Evolutionary conservation across 2,113 vertebrate genomes (phyloP).

Genomic region (Callopanchax toddi): DNA sequence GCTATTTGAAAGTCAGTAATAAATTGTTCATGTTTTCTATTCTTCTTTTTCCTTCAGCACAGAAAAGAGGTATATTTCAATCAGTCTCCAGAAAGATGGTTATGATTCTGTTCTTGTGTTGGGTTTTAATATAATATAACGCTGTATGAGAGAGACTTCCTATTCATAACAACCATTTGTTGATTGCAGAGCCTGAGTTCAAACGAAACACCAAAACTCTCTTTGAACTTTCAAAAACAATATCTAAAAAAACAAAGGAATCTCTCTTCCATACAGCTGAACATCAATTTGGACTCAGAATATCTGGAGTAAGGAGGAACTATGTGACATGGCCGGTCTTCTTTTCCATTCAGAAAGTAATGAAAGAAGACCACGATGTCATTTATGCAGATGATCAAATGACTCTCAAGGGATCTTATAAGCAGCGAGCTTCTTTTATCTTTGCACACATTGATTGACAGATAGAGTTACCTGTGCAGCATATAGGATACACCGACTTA

Average conservation of each 20-base stretch:
- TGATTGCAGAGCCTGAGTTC: neutral
- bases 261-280: slow-evolving; percentile 78
- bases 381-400: slow-evolving; percentile 69
- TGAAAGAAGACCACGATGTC: slow-evolving; percentile 78
- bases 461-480: slow-evolving; percentile 55
- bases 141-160: slow-evolving; percentile 83
- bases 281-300: slow-evolving; percentile 57
- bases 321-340: slow-evolving; percentile 83
- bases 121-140: slow-evolving; percentile 67
- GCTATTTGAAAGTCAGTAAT: slow-evolving; percentile 30
- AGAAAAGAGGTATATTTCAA: slow-evolving; percentile 90
- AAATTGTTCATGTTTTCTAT: slow-evolving; percentile 60
- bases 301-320: slow-evolving; percentile 80
- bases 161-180: slow-evolving; percentile 61
- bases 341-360: slow-evolving; percentile 69
- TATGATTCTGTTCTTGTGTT: slow-evolving; percentile 64
- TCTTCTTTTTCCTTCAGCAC: slow-evolving; percentile 90
- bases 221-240: neutral
- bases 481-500: slow-evolving; percentile 47
- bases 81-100: slow-evolving; percentile 47
- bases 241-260: slow-evolving; percentile 59
- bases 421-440: slow-evolving; percentile 57
- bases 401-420: slow-evolving; percentile 55
- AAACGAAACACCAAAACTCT: no score
- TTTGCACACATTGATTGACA: slow-evolving; percentile 62